A percentile compares a stretch with the other conserved stretches of the same genome.
Evolutionary conservation across 1,140 invertebrate species (phyloP).

Genomic region (Apis cerana): DNA sequence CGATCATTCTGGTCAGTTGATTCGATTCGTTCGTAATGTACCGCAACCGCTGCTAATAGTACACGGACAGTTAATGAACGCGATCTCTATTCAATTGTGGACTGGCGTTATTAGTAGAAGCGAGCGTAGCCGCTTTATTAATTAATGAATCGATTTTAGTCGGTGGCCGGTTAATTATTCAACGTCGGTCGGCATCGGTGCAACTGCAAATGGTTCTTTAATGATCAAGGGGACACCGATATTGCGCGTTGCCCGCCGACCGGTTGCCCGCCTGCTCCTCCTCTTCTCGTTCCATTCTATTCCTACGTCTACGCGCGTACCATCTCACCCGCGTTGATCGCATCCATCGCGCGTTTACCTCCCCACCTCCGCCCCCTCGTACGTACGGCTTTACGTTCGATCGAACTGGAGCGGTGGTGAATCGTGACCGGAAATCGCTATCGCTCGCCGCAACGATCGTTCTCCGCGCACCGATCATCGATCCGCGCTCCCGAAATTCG

Average conservation of each 20-base stretch:
- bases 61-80: conserved; percentile 61
- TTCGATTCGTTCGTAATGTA: conserved; percentile 46
- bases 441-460: not conserved
- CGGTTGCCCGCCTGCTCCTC: not conserved
- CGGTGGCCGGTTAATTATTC: conserved; percentile 63
- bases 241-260: conserved; percentile 17
- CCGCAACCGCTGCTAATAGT: conserved; percentile 52
- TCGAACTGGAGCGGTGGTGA: not conserved
- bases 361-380: too few relatives aligned
- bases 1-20: conserved; percentile 55
- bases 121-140: conserved; percentile 63
- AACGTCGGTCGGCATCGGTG: conserved; percentile 55
- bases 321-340: not conserved
- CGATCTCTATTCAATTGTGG: conserved; percentile 66
- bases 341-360: not conserved
- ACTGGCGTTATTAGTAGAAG: conserved; percentile 61
- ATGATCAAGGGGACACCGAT: conserved; percentile 35
- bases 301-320: not conserved
- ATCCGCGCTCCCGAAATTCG: conserved; percentile 14
- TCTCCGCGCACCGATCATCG: too few relatives aligned
- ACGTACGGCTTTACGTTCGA: not conserved
- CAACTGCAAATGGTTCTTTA: conserved; percentile 61
- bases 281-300: not conserved
- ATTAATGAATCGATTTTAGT: conserved; percentile 66
- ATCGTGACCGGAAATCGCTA: conserved; percentile 13